These are phyloP conservation scores for Parapsyche elsis DNA, from an alignment of 1,140 invertebrate species.

Conservation along the genomic window DNA sequence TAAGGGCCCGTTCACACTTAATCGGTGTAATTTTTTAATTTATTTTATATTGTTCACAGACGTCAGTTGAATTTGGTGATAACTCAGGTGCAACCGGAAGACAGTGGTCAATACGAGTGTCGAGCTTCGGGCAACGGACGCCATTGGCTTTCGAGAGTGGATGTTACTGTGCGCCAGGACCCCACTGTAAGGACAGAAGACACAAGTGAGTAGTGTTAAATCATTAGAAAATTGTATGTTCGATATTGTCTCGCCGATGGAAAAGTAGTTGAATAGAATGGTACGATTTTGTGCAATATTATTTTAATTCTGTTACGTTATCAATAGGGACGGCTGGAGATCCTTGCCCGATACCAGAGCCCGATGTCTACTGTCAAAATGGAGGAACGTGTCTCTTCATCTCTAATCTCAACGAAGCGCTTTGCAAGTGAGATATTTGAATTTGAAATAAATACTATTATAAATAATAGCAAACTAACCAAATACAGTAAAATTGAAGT, in stretches of 20 bases:
- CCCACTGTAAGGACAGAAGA: conserved; percentile 68
- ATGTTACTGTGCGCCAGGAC: conserved; percentile 66
- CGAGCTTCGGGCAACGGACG: conserved; percentile 68
- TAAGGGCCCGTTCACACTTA: too few relatives aligned
- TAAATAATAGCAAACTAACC: too few relatives aligned
- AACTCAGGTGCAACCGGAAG: conserved; percentile 74
- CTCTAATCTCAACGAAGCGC: conserved; percentile 79
- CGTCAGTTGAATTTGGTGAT: conserved; percentile 82
- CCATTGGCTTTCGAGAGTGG: not conserved
- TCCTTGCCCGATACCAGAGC: conserved; percentile 73
- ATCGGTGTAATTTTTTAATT: not conserved
- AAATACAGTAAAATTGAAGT: too few relatives aligned
- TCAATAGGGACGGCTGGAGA: conserved; percentile 70
- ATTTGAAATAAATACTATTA: too few relatives aligned
- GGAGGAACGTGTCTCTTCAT: conserved; percentile 84
- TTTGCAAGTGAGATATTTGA: conserved; percentile 79
- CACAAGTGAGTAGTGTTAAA: conserved; percentile 61
- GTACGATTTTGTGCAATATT: too few relatives aligned
- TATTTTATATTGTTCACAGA: conserved; percentile 64
- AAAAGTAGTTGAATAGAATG: too few relatives aligned
- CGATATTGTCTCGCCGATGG: too few relatives aligned
- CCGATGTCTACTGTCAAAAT: conserved; percentile 76
- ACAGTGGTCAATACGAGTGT: conserved; percentile 81
- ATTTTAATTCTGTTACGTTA: not conserved
- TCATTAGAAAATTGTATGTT: too few relatives aligned